These are phyloP conservation scores for Enteromius trimaculatus DNA, from an alignment of 2,797 vertebrate species.

Conservation along the genomic window DNA sequence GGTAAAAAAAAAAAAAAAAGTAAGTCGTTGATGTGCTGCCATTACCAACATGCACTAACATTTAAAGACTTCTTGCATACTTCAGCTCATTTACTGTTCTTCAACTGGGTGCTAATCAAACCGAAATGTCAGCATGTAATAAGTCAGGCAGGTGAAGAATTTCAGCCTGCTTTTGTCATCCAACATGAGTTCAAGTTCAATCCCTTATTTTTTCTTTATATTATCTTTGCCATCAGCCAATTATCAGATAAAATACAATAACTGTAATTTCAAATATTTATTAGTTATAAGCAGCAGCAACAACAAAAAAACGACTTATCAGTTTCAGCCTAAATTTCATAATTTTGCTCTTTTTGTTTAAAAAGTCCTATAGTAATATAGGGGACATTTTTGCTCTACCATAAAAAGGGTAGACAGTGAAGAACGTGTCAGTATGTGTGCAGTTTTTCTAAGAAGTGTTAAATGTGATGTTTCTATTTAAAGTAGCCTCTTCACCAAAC, in stretches of 20 bases:
- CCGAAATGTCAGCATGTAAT: not conserved
- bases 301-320: not conserved
- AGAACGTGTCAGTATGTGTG: not conserved
- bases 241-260: not conserved
- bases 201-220: not conserved
- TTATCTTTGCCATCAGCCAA: not conserved
- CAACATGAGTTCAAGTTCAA: not conserved
- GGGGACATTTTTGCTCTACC: not conserved
- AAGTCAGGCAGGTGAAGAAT: not conserved
- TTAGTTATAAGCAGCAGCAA: not conserved
- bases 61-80: too few relatives aligned
- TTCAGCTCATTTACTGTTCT: not conserved
- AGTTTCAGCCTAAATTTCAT: not conserved
- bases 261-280: not conserved
- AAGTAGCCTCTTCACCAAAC: not conserved
- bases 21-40: not conserved
- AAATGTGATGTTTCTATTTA: slow-evolving; percentile 36
- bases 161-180: not conserved
- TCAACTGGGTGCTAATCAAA: not conserved
- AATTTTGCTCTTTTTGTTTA: not conserved
- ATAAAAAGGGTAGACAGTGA: not conserved
- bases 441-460: slow-evolving; percentile 20
- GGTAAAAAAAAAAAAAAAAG: not conserved
- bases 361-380: not conserved
- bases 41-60: not conserved